Evolutionary conservation across 2,797 vertebrate species (phyloP), one percentile per base, ranked within the genome.

Genomic region (Lutjanus campechanus): DNA sequence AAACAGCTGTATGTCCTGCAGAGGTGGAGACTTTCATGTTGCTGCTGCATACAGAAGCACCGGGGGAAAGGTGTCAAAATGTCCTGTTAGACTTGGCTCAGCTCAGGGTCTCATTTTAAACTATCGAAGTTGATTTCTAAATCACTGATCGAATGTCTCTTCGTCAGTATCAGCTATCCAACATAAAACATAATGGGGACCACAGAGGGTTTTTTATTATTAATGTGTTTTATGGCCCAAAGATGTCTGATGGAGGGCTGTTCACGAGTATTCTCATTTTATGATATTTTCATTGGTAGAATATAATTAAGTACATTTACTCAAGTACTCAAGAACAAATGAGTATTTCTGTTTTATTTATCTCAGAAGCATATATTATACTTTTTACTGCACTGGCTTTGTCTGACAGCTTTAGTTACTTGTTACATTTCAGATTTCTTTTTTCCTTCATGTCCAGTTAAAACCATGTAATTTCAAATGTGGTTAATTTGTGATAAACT

Each of bases 1-100:
- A 58, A 89, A 90, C 90, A 89, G 80, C 89, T 88, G 89, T 13
- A 49, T 40, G 16, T 55, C 53, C 49, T 69, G 77, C 68, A 63
- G 78, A 69, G 58, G 81, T 41, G 69, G 62, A 20, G 75, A 50
- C 82, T 70, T 82, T 63, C 61, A 74, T 64, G 54, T 20, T 15
- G 53, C 55, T 17, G 63, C 73, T 77, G 68, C 70, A 78, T 64
- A 71, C 72, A 84, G 85, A 55, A 20, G 73, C 51, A 41, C 19
- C 10, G 6, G 43, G 29, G 40, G 44, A 40, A 16, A 73, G 5
- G 85, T 68, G 76, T 68, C 20, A 60, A 2, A 17, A 13, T 2
- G 36, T 9, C n/a, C 17, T n/a, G 12, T n/a, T 25, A 53, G 16
- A 25, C 29, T n/a, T 1, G 50, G 10, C 41, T 71, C 22, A 7